Conservation (phyloP, 2,113 vertebrate species). For the Mormyrus lacerda region DNA sequence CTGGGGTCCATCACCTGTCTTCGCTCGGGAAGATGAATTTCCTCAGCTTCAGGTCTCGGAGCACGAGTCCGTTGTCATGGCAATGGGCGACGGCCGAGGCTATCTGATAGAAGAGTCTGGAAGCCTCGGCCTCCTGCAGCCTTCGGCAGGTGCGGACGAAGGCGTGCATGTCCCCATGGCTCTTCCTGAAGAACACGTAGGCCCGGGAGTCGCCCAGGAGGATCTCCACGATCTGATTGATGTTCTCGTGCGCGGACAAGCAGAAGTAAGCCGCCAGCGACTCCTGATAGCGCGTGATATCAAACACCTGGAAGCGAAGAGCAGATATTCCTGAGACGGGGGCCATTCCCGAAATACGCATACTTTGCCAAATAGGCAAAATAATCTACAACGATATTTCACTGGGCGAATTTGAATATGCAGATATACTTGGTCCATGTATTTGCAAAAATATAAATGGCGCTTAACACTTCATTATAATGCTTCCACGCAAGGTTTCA, state of each 20-base stretch:
- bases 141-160: constrained; percentile 97
- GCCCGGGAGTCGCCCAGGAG: constrained; percentile 91
- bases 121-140: constrained; percentile 94
- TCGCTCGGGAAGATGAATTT: constrained; percentile 98
- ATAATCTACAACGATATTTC: not conserved
- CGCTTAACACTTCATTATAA: not conserved
- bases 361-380: not conserved
- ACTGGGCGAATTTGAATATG: not conserved
- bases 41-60: constrained; percentile 93
- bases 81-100: constrained; percentile 94
- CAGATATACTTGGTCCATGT: not conserved
- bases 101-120: constrained; percentile 95
- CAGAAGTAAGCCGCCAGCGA: constrained; percentile 93
- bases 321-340: not conserved
- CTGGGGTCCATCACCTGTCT: constrained; percentile 74
- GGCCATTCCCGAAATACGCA: not conserved
- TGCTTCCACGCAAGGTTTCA: not conserved
- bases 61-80: constrained; percentile 91
- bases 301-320: constrained; percentile 74
- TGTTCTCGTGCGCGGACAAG: constrained; percentile 88
- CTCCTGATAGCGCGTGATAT: constrained; percentile 93
- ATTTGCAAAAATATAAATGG: not conserved
- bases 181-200: constrained; percentile 92
- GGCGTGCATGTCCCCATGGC: constrained; percentile 98
- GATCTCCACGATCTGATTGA: constrained; percentile 97